Evolutionary conservation across 2,113 vertebrate genomes (phyloP), one percentile per base, ranked within the genome.

Genomic region (Forbesichthys papilliferus): DNA sequence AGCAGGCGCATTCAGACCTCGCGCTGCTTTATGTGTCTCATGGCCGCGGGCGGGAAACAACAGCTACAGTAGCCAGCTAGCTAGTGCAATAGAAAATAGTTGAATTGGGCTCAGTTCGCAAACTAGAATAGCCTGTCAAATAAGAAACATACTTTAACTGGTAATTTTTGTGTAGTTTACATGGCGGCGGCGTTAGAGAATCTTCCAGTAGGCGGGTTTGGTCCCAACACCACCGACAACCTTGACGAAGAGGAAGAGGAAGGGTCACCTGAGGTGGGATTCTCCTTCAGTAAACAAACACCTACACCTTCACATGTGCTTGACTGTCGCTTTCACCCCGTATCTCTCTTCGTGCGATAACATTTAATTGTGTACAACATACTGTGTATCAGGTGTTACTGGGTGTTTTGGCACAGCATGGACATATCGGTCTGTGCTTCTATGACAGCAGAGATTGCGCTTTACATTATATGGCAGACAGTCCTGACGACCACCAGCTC

Each of bases 381-480:
- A 27, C 36, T 42, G 27, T 27, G 27, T 2, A 42, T 42, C 36
- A 98, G 93, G 89, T 93, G 66, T 93, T 96, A 61, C 79, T 97
- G 70, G 95, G 94, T 88, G 90, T 95, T 61, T 62, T 98, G 73
- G 94, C 92, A 77, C 93, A 94, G 55, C 89, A 92, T 12, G 93
- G 93, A 11, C 85, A 93, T 68, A 78, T 98, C 60, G 95, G 95
- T 34, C 82, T 98, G 53, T 91, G 94, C 74, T 98, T 95, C 47
- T 99, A 98, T 65, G 93, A 97, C 78, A 94, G 91, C n/a, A 91
- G 86, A 73, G 93, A 97, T 56, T 95, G 90, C 27, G 90, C 90
- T 11, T 52, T 98, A 59, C 91, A 96, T 80, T 95, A 94, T 58
- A 97, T 99, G 97, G 84, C 89, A 12, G 97, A 98, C 49, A 79